These are phyloP conservation scores for Liodrosophila aerea DNA, from an alignment of 2,888 invertebrate species.

Conservation along the genomic window DNA sequence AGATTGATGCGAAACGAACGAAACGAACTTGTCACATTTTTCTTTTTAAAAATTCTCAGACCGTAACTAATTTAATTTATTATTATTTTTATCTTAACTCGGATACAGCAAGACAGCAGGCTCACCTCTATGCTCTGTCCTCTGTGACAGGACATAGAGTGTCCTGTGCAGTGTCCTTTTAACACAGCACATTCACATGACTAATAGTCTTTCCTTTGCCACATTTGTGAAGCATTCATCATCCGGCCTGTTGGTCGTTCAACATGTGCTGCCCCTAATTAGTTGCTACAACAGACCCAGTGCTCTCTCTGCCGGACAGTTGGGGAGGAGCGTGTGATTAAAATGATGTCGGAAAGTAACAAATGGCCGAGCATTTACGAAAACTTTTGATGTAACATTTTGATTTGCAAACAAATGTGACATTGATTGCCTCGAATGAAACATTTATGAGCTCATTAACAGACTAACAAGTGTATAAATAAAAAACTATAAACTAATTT, in stretches of 20 bases:
- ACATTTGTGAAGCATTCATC: slow-evolving; percentile 61
- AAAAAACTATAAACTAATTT: too few relatives aligned
- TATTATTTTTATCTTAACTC: slow-evolving; percentile 15
- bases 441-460: slow-evolving; percentile 10
- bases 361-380: slow-evolving; percentile 47
- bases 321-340: slow-evolving; percentile 39
- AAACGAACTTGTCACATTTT: neutral
- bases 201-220: slow-evolving; percentile 51
- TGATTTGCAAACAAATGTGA: slow-evolving; percentile 28
- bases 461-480: neutral
- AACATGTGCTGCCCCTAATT: slow-evolving; percentile 69
- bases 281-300: slow-evolving; percentile 31
- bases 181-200: slow-evolving; percentile 38
- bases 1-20: neutral
- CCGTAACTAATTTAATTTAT: slow-evolving; percentile 16
- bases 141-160: slow-evolving; percentile 9
- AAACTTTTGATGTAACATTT: slow-evolving; percentile 17
- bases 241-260: slow-evolving; percentile 37
- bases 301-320: neutral
- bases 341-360: slow-evolving; percentile 39
- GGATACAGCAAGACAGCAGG: slow-evolving; percentile 10
- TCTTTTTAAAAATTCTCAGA: neutral
- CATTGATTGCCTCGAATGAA: slow-evolving; percentile 37
- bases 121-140: slow-evolving; percentile 7
- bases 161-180: slow-evolving; percentile 13